phyloP scores from a whole-genome alignment of 2,888 invertebrate species.

The Crematogaster levior region DNA sequence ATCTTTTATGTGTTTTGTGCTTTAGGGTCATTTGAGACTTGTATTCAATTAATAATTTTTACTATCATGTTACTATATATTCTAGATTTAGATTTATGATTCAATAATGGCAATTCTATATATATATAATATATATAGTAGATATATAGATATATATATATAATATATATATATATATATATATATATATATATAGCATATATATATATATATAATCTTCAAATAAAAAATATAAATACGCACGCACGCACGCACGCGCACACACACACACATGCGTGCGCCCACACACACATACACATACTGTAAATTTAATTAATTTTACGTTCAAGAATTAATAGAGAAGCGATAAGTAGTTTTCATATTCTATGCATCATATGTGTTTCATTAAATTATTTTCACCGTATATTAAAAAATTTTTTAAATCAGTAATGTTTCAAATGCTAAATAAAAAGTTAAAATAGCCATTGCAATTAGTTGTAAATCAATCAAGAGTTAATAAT shows the following conservation, averaged over 20 bases:
- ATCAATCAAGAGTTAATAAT: slow-evolving; percentile 7
- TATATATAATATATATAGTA: too few relatives aligned
- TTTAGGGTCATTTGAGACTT: neutral
- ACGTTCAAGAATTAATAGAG: neutral
- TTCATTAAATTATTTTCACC: neutral
- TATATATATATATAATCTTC: too few relatives aligned
- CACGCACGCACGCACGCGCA: too few relatives aligned
- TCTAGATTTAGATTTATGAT: neutral
- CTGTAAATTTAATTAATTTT: neutral
- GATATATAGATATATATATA: too few relatives aligned
- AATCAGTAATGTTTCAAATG: neutral
- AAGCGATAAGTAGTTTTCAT: neutral
- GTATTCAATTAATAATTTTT: neutral
- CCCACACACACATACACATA: too few relatives aligned
- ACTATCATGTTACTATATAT: neutral
- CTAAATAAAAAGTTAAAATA: slow-evolving; percentile 1
- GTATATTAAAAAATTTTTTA: neutral
- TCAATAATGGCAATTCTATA: neutral
- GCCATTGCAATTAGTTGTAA: slow-evolving; percentile 5
- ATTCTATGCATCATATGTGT: neutral
- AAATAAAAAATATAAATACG: too few relatives aligned
- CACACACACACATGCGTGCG: too few relatives aligned
- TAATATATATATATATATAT: too few relatives aligned
- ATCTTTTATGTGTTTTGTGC: neutral
- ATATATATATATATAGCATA: too few relatives aligned